phyloP scores from a whole-genome alignment of 1,140 invertebrate species.

The Palaemon carinicauda region DNA sequence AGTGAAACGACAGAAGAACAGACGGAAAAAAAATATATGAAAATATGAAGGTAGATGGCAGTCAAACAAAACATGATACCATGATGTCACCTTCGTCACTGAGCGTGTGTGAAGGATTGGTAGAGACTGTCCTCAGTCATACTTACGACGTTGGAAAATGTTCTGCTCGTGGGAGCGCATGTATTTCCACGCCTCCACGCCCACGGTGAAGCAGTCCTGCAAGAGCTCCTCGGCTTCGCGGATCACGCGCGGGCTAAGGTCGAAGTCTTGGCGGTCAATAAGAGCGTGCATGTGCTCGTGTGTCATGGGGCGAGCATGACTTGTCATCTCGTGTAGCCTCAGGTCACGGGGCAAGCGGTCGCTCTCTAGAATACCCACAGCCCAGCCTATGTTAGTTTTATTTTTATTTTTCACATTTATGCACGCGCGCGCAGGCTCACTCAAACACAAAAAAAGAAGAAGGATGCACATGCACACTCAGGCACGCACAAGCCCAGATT shows the following conservation, averaged over 20 bases:
- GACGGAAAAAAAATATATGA: no score
- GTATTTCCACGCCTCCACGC: slow-evolving; percentile 52
- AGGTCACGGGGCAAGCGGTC: background rate
- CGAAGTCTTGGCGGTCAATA: slow-evolving; percentile 42
- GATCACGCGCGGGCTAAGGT: slow-evolving; percentile 44
- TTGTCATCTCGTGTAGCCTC: background rate
- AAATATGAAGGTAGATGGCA: no score
- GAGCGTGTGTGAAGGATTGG: background rate
- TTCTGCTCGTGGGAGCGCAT: slow-evolving; percentile 50
- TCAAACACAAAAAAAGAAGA: background rate
- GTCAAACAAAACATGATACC: no score
- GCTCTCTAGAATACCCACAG: background rate
- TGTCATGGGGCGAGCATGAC: slow-evolving; percentile 18
- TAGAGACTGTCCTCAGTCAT: slow-evolving; percentile 14
- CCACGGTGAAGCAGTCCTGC: slow-evolving; percentile 56
- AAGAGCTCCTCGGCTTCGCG: slow-evolving; percentile 55
- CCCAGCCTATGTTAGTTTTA: background rate
- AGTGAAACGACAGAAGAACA: no score
- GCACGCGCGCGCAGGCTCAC: background rate
- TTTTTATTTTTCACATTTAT: background rate
- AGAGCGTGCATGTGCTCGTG: slow-evolving; percentile 47
- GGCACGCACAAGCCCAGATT: no score
- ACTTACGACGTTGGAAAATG: slow-evolving; percentile 52
- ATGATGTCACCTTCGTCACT: background rate
- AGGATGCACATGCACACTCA: background rate